Evolutionary conservation across 2,888 invertebrate species (phyloP), one percentile per base, ranked within the genome.

Genomic region (Prenolepis imparis): DNA sequence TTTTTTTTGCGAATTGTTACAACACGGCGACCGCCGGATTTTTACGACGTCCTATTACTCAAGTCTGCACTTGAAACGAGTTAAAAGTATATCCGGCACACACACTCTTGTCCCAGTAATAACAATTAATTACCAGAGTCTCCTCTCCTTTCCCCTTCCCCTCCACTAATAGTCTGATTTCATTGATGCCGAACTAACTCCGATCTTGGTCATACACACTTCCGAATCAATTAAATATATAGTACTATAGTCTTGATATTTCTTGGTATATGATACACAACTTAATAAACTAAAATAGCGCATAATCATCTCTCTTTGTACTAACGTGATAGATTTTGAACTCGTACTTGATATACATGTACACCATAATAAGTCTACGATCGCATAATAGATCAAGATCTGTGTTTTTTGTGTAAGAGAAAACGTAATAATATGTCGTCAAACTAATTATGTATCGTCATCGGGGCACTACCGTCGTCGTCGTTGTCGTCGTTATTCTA

Each of bases 221-320:
- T 92, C 90, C 88, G 89, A 91, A 89, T 92, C 91, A 92, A 89
- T 90, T 91, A 92, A 89, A 93, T 90, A 91, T 91, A 92, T 91
- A 87, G 89, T 91, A 91, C 88, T 91, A 88, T 93, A 93, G 91
- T 92, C 91, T 92, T 91, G 91, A 92, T 92, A 92, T 93, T 92
- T 92, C 91, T 92, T 91, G 92, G 91, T 91, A 93, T 91, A 91
- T 90, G 90, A 92, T 90, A 91, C 92, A 91, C 92, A 91, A 92
- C 88, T 90, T 91, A 92, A 92, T 90, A 91, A 93, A 92, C 91
- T 91, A 87, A 92, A 92, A 91, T 92, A 93, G 91, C 52, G 75
- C 91, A 92, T 93, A 93, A 94, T 92, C 92, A 91, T 92, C 92
- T 92, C 92, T 93, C 92, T 93, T 92, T 93, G 92, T 93, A 93